Conservation (phyloP, 2,888 invertebrate genomes). For the Teinopalpus imperialis region DNA sequence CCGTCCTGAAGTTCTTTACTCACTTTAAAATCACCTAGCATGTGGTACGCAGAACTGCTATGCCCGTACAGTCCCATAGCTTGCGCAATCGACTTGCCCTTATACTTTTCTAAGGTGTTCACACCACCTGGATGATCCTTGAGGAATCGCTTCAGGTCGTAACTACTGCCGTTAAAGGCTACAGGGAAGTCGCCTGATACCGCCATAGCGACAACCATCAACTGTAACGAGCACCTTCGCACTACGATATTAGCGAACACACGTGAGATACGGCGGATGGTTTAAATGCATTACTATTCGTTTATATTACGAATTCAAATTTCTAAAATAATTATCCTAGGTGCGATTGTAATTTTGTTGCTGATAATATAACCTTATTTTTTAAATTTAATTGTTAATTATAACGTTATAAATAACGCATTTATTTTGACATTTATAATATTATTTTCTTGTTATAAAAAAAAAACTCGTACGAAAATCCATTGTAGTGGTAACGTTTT, state of each 20-base stretch:
- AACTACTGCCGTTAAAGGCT: conserved; percentile 70
- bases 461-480: no score
- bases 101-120: conserved; percentile 82
- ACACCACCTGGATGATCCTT: conserved; percentile 89
- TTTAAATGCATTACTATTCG: conserved; percentile 7
- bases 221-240: conserved; percentile 20
- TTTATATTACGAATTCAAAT: neutral
- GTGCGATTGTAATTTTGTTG: no score
- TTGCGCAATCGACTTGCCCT: conserved; percentile 75
- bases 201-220: conserved; percentile 38
- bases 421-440: no score
- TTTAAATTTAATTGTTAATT: no score
- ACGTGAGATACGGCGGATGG: conserved; percentile 33
- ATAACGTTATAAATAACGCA: no score
- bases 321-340: no score
- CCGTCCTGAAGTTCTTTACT: conserved; percentile 69
- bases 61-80: conserved; percentile 82
- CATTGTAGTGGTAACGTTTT: no score
- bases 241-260: conserved; percentile 29
- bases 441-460: no score
- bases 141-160: conserved; percentile 85
- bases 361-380: no score
- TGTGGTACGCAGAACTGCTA: conserved; percentile 84
- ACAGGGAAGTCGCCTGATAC: conserved; percentile 51
- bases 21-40: conserved; percentile 83